Evolutionary conservation across 2,113 vertebrate species (phyloP), one percentile per base, ranked within the genome.

Genomic region (Speoplatyrhinus poulsoni): DNA sequence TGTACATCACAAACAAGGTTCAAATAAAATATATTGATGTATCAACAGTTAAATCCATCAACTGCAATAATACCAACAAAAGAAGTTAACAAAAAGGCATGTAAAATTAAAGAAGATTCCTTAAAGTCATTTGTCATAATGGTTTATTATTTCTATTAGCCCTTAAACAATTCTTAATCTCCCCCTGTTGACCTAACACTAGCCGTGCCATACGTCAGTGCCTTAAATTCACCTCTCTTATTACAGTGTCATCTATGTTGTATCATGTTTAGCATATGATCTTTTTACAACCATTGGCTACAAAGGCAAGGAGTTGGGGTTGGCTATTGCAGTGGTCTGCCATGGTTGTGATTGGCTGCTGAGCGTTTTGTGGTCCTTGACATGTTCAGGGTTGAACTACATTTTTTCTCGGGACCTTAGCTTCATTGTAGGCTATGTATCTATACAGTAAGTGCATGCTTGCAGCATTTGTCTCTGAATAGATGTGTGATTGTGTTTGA

Each of bases 251-350:
- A 72, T 55, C 46, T 9, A 52, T 54, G 11, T 68, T 53, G 49
- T 60, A 46, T 7, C 59, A 72, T 70, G 58, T 49, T 65, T 56
- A 67, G 69, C 46, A 10, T 57, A 53, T 69, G 54, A 72, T 67
- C 67, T 82, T 83, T 88, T 80, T 85, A 88, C 89, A 90, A 86
- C n/a, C 67, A 76, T 81, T 85, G 84, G 81, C 88, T 87, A 81
- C 71, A 75, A 76, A 74, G 70, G 65, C 60, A 41, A 41, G 48
- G 60, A 57, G 36, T 26, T 16, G 36, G 17, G 53, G 62, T 88
- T 85, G 83, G 85, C 82, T 85, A 72, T 85, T 84, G 72, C 75
- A 55, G 19, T 54, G 68, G 73, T 64, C 82, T 77, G 79, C 67
- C 76, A 71, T 65, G 83, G 72, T 57, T 83, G 79, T 72, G 77